Evolutionary conservation across 2,797 vertebrate species (phyloP).

Genomic region (Clamator glandarius): DNA sequence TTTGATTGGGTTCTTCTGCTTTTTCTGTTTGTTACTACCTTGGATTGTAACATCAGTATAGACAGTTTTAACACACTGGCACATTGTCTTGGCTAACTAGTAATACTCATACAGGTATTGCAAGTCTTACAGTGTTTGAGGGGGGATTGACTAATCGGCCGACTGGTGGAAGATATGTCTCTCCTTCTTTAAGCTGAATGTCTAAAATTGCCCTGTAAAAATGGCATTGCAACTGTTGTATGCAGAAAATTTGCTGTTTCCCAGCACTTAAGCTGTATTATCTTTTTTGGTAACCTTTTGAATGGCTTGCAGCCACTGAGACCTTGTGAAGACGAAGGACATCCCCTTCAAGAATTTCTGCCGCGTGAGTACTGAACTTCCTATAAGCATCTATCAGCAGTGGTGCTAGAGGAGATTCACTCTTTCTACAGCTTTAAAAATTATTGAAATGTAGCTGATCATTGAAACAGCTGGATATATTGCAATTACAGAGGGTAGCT

Average conservation of each 20-base stretch:
- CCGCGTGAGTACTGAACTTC: constrained; percentile 66
- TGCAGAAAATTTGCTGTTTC: background rate
- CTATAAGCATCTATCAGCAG: background rate
- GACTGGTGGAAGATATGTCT: background rate
- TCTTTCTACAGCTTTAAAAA: background rate
- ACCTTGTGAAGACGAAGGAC: background rate
- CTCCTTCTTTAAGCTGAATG: background rate
- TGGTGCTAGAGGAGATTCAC: background rate
- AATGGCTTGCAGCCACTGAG: constrained; percentile 11
- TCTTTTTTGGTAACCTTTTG: background rate
- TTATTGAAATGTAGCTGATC: background rate
- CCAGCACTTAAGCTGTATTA: background rate
- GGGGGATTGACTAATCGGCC: background rate
- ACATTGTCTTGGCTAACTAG: background rate
- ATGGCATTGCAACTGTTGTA: background rate
- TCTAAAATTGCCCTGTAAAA: background rate
- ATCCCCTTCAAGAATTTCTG: background rate
- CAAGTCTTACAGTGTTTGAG: background rate
- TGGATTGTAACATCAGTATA: background rate
- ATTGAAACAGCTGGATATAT: background rate
- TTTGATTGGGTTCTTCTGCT: background rate
- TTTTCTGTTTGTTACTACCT: background rate
- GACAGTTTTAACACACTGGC: background rate
- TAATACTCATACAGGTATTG: background rate
- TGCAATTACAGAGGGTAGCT: background rate